Conservation (phyloP, 2,113 vertebrate genomes). For the Cervus canadensis region DNA sequence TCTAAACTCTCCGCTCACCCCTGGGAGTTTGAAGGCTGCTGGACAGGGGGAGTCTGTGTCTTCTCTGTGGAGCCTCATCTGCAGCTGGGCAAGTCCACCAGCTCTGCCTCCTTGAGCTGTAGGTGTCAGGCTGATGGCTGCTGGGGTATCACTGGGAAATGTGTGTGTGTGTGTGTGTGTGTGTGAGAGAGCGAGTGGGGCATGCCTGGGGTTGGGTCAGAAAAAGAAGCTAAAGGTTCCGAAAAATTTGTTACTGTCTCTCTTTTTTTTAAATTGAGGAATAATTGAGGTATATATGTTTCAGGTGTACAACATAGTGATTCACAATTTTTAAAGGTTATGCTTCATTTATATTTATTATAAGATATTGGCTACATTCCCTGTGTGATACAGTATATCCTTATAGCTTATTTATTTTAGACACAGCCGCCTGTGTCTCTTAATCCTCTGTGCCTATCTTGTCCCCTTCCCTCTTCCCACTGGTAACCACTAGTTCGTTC, state of each 20-base stretch:
- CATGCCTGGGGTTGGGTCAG: rapidly evolving
- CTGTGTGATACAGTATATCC: no score
- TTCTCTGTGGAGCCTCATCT: not conserved
- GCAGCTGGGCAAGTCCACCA: rapidly evolving
- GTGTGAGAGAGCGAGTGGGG: rapidly evolving
- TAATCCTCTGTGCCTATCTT: not conserved
- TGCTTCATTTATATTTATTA: no score
- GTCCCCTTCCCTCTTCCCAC: not conserved
- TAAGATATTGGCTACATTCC: not conserved
- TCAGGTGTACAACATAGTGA: not conserved
- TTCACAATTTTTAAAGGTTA: not conserved
- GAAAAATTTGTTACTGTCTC: not conserved
- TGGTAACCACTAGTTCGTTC: not conserved
- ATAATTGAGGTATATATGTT: not conserved
- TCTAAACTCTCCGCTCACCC: not conserved
- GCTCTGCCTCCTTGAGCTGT: rapidly evolving
- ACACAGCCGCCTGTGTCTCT: not conserved
- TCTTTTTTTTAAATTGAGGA: not conserved
- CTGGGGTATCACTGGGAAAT: not conserved
- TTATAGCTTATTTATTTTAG: not conserved
- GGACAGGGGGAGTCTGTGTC: rapidly evolving
- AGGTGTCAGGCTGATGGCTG: rapidly evolving
- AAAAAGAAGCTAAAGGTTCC: rapidly evolving
- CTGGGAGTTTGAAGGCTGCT: not conserved
- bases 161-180: not conserved